These are phyloP conservation scores for Triplophysa siluroides DNA, from an alignment of 2,113 vertebrate species.

Conservation along the genomic window DNA sequence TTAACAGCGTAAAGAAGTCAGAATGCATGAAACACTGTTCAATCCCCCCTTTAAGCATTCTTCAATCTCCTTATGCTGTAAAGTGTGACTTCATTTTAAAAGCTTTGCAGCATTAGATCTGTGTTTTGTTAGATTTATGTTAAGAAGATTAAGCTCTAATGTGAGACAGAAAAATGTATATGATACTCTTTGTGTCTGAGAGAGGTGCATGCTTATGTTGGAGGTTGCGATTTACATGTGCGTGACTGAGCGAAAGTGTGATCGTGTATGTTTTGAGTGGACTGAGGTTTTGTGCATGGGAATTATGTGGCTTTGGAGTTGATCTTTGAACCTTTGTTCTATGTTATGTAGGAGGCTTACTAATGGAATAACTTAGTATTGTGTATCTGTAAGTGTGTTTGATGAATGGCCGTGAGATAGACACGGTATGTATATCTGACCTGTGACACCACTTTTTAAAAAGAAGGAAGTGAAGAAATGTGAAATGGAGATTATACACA, in stretches of 20 bases:
- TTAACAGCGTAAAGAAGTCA: too few species aligned
- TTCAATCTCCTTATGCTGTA: too few species aligned
- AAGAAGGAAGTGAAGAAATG: constrained; percentile 26
- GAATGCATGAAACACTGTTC: too few species aligned
- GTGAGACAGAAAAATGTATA: neutral
- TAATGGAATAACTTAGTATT: constrained; percentile 29
- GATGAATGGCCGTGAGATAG: constrained; percentile 42
- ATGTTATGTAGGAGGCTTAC: constrained; percentile 3
- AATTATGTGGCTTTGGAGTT: constrained; percentile 33
- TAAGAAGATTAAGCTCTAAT: neutral
- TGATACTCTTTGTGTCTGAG: neutral
- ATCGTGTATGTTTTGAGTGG: constrained; percentile 29
- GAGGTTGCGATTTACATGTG: constrained; percentile 4
- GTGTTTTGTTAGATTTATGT: neutral
- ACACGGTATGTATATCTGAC: constrained; percentile 38
- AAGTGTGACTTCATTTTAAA: constrained; percentile 9
- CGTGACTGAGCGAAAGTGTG: constrained; percentile 26
- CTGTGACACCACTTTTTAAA: constrained; percentile 14
- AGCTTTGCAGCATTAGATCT: constrained; percentile 15
- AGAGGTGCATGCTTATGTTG: neutral
- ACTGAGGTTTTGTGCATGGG: constrained; percentile 31
- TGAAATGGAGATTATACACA: neutral
- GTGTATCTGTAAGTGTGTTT: constrained; percentile 24
- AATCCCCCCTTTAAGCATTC: too few species aligned
- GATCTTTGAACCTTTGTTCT: constrained; percentile 27